phyloP scores from a whole-genome alignment of 2,113 vertebrate genomes.

The Sminthopsis crassicaudata region DNA sequence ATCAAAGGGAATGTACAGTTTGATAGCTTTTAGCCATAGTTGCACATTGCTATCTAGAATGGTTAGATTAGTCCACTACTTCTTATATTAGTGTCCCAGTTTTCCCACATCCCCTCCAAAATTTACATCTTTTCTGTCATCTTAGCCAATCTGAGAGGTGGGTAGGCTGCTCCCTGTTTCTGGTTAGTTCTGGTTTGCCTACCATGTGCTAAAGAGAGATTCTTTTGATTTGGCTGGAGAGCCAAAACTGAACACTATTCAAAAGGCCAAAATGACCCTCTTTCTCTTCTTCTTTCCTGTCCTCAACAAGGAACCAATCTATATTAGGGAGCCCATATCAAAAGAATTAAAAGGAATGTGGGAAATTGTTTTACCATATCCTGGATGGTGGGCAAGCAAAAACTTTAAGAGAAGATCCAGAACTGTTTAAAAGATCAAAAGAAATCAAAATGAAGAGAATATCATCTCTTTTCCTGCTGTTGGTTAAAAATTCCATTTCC shows the following conservation, averaged over 20 bases:
- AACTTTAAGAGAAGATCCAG: neutral
- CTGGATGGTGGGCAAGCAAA: neutral
- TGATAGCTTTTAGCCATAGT: too few species aligned
- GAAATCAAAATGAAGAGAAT: neutral
- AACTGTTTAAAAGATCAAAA: neutral
- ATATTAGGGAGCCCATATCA: neutral
- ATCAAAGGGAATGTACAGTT: neutral
- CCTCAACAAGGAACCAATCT: neutral
- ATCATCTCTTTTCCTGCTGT: neutral
- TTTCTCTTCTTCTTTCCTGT: neutral
- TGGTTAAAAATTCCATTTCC: neutral
- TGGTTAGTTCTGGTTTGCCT: neutral
- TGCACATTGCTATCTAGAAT: too few species aligned
- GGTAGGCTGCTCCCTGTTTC: neutral
- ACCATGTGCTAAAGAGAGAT: neutral
- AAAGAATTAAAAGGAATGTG: neutral
- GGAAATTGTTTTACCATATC: neutral
- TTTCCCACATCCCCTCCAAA: too few species aligned
- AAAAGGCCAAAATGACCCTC: neutral
- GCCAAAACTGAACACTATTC: neutral
- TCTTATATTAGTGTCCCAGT: too few species aligned
- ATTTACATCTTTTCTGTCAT: too few species aligned
- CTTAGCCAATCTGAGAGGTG: too few species aligned
- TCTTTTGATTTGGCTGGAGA: neutral
- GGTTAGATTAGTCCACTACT: too few species aligned